A percentile compares a stretch with the other conserved stretches of the same genome.
phyloP scores from a whole-genome alignment of 2,113 vertebrate species.

The Girardinichthys multiradiatus region DNA sequence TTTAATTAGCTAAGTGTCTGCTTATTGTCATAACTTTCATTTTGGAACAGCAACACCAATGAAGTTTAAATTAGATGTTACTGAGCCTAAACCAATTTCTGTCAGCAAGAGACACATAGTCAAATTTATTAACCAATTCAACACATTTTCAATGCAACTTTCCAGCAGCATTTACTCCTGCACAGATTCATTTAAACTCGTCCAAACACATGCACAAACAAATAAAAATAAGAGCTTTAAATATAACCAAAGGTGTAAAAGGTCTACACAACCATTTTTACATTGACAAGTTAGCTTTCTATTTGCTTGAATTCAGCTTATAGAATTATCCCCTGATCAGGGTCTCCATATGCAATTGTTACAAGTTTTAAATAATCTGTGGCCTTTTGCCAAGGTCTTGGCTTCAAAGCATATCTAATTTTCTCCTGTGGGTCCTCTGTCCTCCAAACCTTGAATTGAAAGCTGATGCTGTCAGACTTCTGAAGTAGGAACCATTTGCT shows the following conservation, averaged over 20 bases:
- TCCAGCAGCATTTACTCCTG: background rate
- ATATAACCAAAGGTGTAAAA: background rate
- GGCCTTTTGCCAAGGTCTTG: background rate
- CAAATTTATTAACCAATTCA: slow-evolving; percentile 43
- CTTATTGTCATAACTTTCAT: slow-evolving; percentile 43
- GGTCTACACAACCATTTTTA: background rate
- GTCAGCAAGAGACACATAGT: slow-evolving; percentile 22
- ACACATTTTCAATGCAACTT: slow-evolving; percentile 10
- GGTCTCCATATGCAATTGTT: background rate
- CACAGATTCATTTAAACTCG: too few relatives aligned
- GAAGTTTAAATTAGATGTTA: slow-evolving; percentile 56
- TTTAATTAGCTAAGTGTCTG: slow-evolving; percentile 50
- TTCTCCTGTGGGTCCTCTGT: slow-evolving; percentile 5
- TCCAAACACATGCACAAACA: background rate
- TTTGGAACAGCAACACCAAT: slow-evolving; percentile 39
- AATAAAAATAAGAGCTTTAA: background rate
- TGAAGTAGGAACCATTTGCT: slow-evolving; percentile 11
- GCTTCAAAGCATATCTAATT: slow-evolving; percentile 27
- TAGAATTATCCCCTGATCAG: slow-evolving; percentile 24
- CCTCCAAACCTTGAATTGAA: slow-evolving; percentile 10
- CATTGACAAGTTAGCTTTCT: slow-evolving; percentile 3
- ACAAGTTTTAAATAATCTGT: slow-evolving; percentile 29
- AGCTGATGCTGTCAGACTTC: slow-evolving; percentile 2
- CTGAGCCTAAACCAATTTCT: slow-evolving; percentile 28
- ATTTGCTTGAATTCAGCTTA: slow-evolving; percentile 21